Percentiles rank a stretch among this genome's conserved stretches.
Evolutionary conservation across 2,888 invertebrate genomes (phyloP).

Genomic region (Tyria jacobaeae): DNA sequence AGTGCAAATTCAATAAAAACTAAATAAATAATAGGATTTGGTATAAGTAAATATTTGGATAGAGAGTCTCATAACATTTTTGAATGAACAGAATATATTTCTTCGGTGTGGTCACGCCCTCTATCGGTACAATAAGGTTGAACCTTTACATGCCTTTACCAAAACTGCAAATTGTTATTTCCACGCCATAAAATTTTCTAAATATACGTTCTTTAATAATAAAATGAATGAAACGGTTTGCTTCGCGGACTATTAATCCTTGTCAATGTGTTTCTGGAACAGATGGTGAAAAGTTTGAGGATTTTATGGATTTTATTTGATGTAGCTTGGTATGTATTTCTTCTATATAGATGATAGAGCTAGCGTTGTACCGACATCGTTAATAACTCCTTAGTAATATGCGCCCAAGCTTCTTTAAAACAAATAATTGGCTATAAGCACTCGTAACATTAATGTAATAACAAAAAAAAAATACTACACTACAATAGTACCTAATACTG

Average conservation of each 20-base stretch:
- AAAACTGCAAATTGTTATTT: slow-evolving; percentile 83
- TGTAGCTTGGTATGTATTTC: slow-evolving; percentile 37
- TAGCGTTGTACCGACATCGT: not conserved
- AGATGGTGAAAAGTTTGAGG: slow-evolving; percentile 59
- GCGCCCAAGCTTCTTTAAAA: too few species aligned
- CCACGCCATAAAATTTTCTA: slow-evolving; percentile 81
- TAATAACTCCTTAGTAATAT: not conserved
- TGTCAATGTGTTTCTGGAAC: slow-evolving; percentile 65
- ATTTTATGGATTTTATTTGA: slow-evolving; percentile 57
- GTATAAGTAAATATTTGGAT: slow-evolving; percentile 84
- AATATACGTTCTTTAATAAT: slow-evolving; percentile 63
- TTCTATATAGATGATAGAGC: not conserved
- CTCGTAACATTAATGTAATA: too few species aligned
- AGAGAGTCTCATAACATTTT: slow-evolving; percentile 76
- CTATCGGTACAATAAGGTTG: slow-evolving; percentile 66
- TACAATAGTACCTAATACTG: too few species aligned
- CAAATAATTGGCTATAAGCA: too few species aligned
- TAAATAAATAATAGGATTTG: slow-evolving; percentile 63
- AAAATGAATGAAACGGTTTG: slow-evolving; percentile 62
- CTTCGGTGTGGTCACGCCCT: slow-evolving; percentile 80
- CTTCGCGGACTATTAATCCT: slow-evolving; percentile 78
- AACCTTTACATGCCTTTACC: slow-evolving; percentile 55
- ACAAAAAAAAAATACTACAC: not conserved
- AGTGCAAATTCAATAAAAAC: slow-evolving; percentile 38
- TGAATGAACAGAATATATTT: slow-evolving; percentile 51